Conservation (phyloP, 2,888 invertebrate genomes). For the Phrixothrix hirtus region DNA sequence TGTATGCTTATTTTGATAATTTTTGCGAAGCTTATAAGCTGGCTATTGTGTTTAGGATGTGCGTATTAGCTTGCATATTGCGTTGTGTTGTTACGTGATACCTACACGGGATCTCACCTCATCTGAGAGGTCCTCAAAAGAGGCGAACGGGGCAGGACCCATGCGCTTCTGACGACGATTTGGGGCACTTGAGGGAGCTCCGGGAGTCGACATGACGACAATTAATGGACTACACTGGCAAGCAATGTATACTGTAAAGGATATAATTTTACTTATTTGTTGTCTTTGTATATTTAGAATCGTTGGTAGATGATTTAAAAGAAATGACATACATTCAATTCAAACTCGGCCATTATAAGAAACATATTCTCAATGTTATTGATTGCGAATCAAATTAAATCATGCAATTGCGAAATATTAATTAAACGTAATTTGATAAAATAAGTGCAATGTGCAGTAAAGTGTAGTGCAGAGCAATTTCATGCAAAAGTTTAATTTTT, state of each 20-base stretch:
- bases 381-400: too few relatives aligned
- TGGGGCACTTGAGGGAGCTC: conserved; percentile 41
- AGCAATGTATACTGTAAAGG: conserved; percentile 25
- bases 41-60: conserved; percentile 13
- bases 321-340: too few relatives aligned
- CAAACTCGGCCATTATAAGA: too few relatives aligned
- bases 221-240: conserved; percentile 46
- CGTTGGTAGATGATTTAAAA: too few relatives aligned
- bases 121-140: conserved; percentile 88
- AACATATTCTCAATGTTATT: too few relatives aligned
- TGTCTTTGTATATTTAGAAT: too few relatives aligned
- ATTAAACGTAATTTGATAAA: too few relatives aligned
- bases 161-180: conserved; percentile 70
- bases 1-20: conserved; percentile 4
- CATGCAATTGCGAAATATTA: too few relatives aligned
- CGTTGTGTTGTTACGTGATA: conserved; percentile 50
- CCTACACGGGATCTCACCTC: conserved; percentile 71
- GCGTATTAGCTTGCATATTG: conserved; percentile 10
- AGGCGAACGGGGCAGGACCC: conserved; percentile 92
- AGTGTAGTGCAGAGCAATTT: too few relatives aligned
- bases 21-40: conserved; percentile 7
- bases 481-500: too few relatives aligned
- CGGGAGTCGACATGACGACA: conserved; percentile 47
- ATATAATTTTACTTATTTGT: not conserved
- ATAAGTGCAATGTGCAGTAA: too few relatives aligned